Conservation (phyloP, 1,140 invertebrate genomes). For the Drosophila nikananu region DNA sequence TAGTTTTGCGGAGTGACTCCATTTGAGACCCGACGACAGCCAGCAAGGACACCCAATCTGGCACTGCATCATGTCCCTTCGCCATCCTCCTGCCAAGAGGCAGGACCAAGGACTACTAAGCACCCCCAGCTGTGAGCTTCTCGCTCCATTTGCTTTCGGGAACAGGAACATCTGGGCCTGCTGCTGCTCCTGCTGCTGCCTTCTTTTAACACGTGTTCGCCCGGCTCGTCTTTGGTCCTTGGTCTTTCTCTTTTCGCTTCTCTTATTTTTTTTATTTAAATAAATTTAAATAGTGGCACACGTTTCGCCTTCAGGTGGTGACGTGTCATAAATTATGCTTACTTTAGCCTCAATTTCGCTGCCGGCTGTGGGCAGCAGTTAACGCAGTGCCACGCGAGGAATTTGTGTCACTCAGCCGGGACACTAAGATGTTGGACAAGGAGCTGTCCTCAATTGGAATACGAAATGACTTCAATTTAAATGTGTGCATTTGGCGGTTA, state of each 20-base stretch:
- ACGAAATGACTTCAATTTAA: slow-evolving; percentile 64
- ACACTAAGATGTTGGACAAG: slow-evolving; percentile 44
- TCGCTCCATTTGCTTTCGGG: slow-evolving; percentile 75
- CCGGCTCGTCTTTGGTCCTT: slow-evolving; percentile 37
- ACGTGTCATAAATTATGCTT: slow-evolving; percentile 81
- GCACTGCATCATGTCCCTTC: slow-evolving; percentile 56
- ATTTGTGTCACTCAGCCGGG: slow-evolving; percentile 67
- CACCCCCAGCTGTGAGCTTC: slow-evolving; percentile 53
- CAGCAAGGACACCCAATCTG: slow-evolving; percentile 51
- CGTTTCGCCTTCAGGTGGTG: slow-evolving; percentile 58
- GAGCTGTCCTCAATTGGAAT: slow-evolving; percentile 44
- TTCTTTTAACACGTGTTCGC: slow-evolving; percentile 68
- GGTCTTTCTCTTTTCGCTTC: not conserved
- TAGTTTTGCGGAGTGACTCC: slow-evolving; percentile 81
- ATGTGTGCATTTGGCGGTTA: slow-evolving; percentile 3
- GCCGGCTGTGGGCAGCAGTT: slow-evolving; percentile 46
- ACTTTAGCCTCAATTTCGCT: slow-evolving; percentile 76
- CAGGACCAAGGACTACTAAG: slow-evolving; percentile 25
- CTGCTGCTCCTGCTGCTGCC: slow-evolving; percentile 33
- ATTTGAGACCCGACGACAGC: slow-evolving; percentile 68
- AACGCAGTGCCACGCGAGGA: slow-evolving; percentile 42
- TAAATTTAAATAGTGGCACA: slow-evolving; percentile 77
- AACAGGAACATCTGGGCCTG: slow-evolving; percentile 47
- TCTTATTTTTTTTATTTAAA: slow-evolving; percentile 35
- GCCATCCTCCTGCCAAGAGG: not conserved